A percentile compares a stretch with the other conserved stretches of the same genome.
phyloP scores from a whole-genome alignment of 2,797 vertebrate species.

The Anabacerthia variegaticeps region DNA sequence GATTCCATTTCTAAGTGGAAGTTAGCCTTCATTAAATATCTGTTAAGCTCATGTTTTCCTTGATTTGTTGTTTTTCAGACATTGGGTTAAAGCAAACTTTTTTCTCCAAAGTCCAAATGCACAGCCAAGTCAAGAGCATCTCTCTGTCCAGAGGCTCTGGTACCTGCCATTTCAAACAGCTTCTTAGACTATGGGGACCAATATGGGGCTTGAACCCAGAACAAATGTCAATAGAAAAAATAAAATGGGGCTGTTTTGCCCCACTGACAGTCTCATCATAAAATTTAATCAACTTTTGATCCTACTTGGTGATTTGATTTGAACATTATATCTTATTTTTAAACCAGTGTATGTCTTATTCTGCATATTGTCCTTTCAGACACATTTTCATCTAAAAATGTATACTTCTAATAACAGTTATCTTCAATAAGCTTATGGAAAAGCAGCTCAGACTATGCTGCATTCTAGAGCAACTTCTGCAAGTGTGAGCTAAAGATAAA shows the following conservation, averaged over 20 bases:
- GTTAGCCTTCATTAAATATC: neutral
- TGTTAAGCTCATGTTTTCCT: neutral
- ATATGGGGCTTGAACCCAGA: neutral
- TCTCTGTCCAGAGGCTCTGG: neutral
- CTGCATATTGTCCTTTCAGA: neutral
- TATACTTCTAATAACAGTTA: neutral
- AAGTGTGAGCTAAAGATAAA: neutral
- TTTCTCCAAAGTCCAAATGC: neutral
- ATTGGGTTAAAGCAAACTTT: neutral
- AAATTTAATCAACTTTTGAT: neutral
- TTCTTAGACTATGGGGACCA: neutral
- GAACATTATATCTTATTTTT: neutral
- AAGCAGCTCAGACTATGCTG: neutral
- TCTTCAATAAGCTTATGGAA: neutral
- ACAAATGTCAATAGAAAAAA: neutral
- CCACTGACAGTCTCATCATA: neutral
- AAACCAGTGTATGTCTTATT: neutral
- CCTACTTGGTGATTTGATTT: neutral
- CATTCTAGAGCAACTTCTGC: neutral
- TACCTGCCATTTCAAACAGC: neutral
- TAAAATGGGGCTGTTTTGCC: neutral
- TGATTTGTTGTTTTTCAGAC: neutral
- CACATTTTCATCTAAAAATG: neutral
- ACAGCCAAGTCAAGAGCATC: neutral
- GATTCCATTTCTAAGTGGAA: neutral